Percentiles rank a stretch among this genome's conserved stretches.
These are phyloP conservation scores for Thalassaphorura encarpata DNA, from an alignment of 1,140 invertebrate genomes.

Conservation along the genomic window DNA sequence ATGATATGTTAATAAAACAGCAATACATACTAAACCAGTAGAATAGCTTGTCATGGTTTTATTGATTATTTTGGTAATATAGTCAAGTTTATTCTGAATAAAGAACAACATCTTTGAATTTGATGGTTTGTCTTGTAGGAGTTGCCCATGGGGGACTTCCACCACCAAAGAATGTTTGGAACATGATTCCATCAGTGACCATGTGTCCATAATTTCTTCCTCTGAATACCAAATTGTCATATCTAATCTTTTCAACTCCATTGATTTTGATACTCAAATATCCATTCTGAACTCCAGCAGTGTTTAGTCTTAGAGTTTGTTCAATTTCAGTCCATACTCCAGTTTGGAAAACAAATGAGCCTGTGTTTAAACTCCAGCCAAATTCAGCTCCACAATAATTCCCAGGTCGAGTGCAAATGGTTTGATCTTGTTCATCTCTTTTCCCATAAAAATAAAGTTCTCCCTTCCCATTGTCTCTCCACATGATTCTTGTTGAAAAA, in stretches of 20 bases:
- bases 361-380: slow-evolving; percentile 17
- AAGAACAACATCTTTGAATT: slow-evolving; percentile 1
- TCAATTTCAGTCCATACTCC: slow-evolving; percentile 16
- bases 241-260: neutral
- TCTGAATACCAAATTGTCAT: neutral
- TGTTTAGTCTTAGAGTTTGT: slow-evolving; percentile 1
- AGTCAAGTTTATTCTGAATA: neutral
- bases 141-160: neutral
- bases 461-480: slow-evolving; percentile 16
- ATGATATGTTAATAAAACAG: too few species aligned
- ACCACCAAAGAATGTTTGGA: neutral
- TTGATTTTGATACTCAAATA: slow-evolving; percentile 1
- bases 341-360: slow-evolving; percentile 9
- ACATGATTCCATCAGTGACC: neutral
- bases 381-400: slow-evolving; percentile 17
- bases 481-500: slow-evolving; percentile 20
- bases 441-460: slow-evolving; percentile 22
- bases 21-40: too few species aligned
- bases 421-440: slow-evolving; percentile 11
- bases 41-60: too few species aligned
- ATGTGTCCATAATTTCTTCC: neutral
- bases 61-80: too few species aligned
- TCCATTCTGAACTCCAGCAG: neutral
- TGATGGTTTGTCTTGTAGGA: neutral
- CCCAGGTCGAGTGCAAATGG: slow-evolving; percentile 8